phyloP scores from a whole-genome alignment of 2,888 invertebrate species.

The Alsophila aescularia region DNA sequence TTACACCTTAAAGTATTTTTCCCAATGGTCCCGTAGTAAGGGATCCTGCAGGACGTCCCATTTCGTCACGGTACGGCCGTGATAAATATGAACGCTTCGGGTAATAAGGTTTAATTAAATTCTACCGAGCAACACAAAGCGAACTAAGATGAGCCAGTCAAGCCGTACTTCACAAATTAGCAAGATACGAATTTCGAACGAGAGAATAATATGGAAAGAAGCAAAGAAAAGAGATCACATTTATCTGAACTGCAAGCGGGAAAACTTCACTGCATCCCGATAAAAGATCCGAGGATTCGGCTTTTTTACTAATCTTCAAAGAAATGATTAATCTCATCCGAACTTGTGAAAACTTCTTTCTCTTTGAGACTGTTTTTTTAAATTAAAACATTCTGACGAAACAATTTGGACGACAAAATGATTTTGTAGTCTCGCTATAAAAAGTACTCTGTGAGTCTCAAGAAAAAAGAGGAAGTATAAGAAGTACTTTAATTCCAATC shows the following conservation, averaged over 20 bases:
- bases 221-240: conserved; percentile 26
- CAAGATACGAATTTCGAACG: conserved; percentile 6
- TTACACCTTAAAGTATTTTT: too few species aligned
- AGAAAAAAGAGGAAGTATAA: too few species aligned
- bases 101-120: neutral
- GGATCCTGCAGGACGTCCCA: too few species aligned
- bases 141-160: neutral
- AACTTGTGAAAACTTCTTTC: conserved; percentile 45
- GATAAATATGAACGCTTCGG: too few species aligned
- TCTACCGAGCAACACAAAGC: conserved; percentile 8
- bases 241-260: conserved; percentile 24
- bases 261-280: conserved; percentile 21
- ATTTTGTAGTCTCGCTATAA: neutral
- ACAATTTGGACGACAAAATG: conserved; percentile 7
- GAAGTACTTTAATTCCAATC: too few species aligned
- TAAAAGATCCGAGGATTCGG: conserved; percentile 13
- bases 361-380: conserved; percentile 77
- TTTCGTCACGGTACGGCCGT: too few species aligned
- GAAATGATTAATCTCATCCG: conserved; percentile 20
- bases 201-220: conserved; percentile 3
- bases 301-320: conserved; percentile 18
- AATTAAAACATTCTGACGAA: conserved; percentile 19
- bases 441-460: neutral
- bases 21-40: too few species aligned
- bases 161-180: neutral